Evolutionary conservation across 2,113 vertebrate genomes (phyloP), one percentile per base, ranked within the genome.

Genomic region (Mohoua ochrocephala): DNA sequence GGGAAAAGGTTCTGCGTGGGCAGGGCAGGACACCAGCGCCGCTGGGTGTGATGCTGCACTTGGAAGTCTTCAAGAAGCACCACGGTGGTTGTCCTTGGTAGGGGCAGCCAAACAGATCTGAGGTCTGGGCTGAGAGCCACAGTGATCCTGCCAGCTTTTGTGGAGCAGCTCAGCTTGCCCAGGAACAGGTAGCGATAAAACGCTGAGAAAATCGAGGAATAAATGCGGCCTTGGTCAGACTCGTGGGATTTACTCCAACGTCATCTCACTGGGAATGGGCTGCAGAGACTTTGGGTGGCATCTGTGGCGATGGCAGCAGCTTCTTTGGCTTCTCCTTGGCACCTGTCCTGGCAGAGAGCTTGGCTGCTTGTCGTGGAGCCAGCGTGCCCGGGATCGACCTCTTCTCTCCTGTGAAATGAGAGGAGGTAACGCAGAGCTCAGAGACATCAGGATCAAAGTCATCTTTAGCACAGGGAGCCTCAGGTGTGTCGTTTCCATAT

Each of bases 181-280:
- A 41, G 53, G 67, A 77, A 22, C 86, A 73, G 85, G 70, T 37
- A n/a, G 33, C 30, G 67, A 71, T 53, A 70, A 86, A 95, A 64
- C 7, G 1, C 35, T 6, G 79, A 60, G 37, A 77, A 84, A 86
- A 91, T 5, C 0, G 2, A 64, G 47, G 11, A 1, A 11, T 31
- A 81, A 76, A 41, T 20, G 56, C 0, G 2, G 8, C 23, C 9
- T 41, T 41, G 78, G n/a, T 93, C 30, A 8, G n/a, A 35, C 16
- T 42, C 0, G 0, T 0, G 0, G 45, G 63, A 47, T 88, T 92
- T 28, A 5, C 33, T 18, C 3, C 2, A 15, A 1, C 2, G 6
- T 47, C 53, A 16, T 17, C 77, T 47, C 27, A 1, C 77, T 52
- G 44, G 80, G 53, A 75, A 21, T 3, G 67, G 60, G 35, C 85